These are phyloP conservation scores for Pocillopora grandis DNA, from an alignment of 92 coral and sea anemone genomes.

Conservation along the genomic window DNA sequence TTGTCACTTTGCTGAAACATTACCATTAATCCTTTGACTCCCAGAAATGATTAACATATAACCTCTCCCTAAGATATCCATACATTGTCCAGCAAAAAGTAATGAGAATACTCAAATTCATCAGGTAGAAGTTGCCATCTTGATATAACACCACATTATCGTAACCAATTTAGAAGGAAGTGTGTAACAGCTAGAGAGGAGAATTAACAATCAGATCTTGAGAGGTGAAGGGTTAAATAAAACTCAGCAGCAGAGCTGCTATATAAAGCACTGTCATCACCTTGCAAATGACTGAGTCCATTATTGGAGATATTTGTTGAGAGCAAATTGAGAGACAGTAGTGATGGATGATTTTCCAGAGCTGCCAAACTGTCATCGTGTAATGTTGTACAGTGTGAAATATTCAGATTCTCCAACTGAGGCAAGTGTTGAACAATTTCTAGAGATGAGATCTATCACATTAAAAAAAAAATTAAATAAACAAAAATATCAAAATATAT, in stretches of 20 bases:
- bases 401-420: slow-evolving; percentile 64
- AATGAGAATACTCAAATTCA: no score
- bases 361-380: slow-evolving; percentile 57
- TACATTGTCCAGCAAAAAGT: no score
- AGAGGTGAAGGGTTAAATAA: no score
- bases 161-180: no score
- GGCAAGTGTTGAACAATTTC: slow-evolving; percentile 56
- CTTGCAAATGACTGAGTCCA: slow-evolving; percentile 77
- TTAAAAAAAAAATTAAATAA: not conserved
- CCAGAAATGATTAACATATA: no score
- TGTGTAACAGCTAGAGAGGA: no score
- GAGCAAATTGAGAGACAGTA: slow-evolving; percentile 73
- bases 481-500: not conserved
- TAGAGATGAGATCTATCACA: slow-evolving; percentile 63
- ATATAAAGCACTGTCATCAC: slow-evolving; percentile 30
- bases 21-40: no score
- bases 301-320: slow-evolving; percentile 74
- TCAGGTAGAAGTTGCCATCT: no score
- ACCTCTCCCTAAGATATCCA: no score
- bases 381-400: slow-evolving; percentile 65
- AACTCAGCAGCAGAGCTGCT: not conserved
- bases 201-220: no score
- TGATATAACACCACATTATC: no score
- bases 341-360: slow-evolving; percentile 59
- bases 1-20: no score